Conservation (phyloP, 2,797 vertebrate species). For the Peromyscus aztecus region DNA sequence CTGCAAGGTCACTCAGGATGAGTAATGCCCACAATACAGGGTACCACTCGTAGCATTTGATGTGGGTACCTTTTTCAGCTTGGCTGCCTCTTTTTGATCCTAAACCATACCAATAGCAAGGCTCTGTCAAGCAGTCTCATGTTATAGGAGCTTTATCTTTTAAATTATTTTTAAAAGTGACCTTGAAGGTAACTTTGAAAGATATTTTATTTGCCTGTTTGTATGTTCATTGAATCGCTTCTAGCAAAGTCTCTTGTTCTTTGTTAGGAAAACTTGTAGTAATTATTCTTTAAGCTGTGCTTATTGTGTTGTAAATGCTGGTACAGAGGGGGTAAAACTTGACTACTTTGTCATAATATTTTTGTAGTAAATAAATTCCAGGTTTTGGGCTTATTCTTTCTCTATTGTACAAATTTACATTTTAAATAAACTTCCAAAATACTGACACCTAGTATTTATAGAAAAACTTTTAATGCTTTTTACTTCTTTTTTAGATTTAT, state of each 20-base stretch:
- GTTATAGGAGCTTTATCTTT: constrained; percentile 52
- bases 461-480: neutral
- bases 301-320: constrained; percentile 39
- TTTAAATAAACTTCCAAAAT: constrained; percentile 27
- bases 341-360: neutral
- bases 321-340: neutral
- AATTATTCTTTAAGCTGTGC: neutral
- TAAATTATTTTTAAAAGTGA: constrained; percentile 68
- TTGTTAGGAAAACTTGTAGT: neutral
- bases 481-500: neutral
- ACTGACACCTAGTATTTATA: constrained; percentile 1
- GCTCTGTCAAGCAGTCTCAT: constrained; percentile 45
- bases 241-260: neutral
- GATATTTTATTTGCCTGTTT: constrained; percentile 66
- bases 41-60: neutral
- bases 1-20: neutral
- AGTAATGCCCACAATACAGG: neutral
- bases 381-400: neutral
- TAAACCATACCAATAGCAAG: constrained; percentile 42
- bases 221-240: constrained; percentile 55
- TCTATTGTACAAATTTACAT: neutral
- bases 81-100: constrained; percentile 67
- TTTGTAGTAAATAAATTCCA: neutral
- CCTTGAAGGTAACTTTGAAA: constrained; percentile 71
- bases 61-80: constrained; percentile 50